phyloP scores from a whole-genome alignment of 2,888 invertebrate species.

The Pemphredon lugubris region DNA sequence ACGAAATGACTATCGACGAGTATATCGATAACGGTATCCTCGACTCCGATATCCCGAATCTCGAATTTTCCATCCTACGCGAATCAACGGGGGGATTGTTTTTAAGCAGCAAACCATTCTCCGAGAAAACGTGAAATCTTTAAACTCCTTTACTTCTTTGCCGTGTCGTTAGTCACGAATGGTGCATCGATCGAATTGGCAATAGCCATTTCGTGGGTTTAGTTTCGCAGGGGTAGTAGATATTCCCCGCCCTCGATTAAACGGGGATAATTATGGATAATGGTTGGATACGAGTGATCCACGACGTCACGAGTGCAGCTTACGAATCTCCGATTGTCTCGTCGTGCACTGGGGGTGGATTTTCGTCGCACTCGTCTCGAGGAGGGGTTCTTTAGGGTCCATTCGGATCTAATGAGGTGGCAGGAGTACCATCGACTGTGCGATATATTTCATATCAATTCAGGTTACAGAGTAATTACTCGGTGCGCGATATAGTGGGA shows the following conservation, averaged over 20 bases:
- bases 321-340: no score
- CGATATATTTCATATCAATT: neutral
- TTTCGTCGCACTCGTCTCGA: constrained; percentile 7
- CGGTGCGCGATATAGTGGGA: no score
- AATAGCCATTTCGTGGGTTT: neutral
- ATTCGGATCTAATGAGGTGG: constrained; percentile 12
- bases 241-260: neutral
- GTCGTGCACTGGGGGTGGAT: constrained; percentile 16
- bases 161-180: neutral
- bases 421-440: neutral
- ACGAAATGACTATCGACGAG: no score
- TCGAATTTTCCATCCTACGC: no score
- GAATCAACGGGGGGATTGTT: no score
- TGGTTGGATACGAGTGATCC: constrained; percentile 6
- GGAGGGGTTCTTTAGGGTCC: constrained; percentile 10
- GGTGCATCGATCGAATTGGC: constrained; percentile 5
- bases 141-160: no score
- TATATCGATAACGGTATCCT: no score
- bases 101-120: no score
- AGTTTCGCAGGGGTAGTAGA: neutral
- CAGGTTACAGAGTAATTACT: neutral
- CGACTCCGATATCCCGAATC: no score
- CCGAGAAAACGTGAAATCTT: no score
- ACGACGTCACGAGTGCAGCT: constrained; percentile 11
- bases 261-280: constrained; percentile 7